A percentile compares a stretch with the other conserved stretches of the same genome.
Evolutionary conservation across 2,797 vertebrate genomes (phyloP).

Genomic region (Sebastes reedi): DNA sequence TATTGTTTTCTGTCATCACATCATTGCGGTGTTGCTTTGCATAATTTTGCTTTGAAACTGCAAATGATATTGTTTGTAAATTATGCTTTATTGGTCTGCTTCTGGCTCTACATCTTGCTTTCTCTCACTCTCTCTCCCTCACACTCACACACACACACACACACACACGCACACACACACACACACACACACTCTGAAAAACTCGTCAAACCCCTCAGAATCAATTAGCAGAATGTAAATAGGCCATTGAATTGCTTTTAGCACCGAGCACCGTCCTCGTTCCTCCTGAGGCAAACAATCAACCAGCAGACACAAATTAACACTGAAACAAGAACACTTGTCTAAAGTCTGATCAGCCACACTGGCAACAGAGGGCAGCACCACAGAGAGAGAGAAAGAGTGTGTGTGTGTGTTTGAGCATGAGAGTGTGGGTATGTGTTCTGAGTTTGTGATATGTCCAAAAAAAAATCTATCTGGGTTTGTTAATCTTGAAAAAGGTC

Average conservation of each 20-base stretch:
- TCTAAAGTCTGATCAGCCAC: slow-evolving; percentile 46
- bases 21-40: background rate
- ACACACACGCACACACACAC: background rate
- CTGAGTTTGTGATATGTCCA: background rate
- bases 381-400: background rate
- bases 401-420: background rate
- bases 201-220: slow-evolving; percentile 56
- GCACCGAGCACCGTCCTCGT: slow-evolving; percentile 28
- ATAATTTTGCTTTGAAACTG: background rate
- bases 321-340: slow-evolving; percentile 63
- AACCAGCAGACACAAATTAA: slow-evolving; percentile 72
- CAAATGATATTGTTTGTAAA: background rate
- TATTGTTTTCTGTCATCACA: background rate
- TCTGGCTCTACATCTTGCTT: background rate
- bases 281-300: slow-evolving; percentile 75
- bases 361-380: slow-evolving; percentile 22
- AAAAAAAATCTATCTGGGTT: background rate
- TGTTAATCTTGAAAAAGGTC: background rate
- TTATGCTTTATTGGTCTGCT: background rate
- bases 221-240: slow-evolving; percentile 75
- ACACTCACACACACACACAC: background rate
- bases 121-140: background rate
- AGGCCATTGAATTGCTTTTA: slow-evolving; percentile 72
- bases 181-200: background rate
- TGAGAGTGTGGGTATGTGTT: background rate